Percentiles rank a stretch among this genome's conserved stretches.
phyloP scores from a whole-genome alignment of 1,140 invertebrate genomes.

The Trichoplusia ni region DNA sequence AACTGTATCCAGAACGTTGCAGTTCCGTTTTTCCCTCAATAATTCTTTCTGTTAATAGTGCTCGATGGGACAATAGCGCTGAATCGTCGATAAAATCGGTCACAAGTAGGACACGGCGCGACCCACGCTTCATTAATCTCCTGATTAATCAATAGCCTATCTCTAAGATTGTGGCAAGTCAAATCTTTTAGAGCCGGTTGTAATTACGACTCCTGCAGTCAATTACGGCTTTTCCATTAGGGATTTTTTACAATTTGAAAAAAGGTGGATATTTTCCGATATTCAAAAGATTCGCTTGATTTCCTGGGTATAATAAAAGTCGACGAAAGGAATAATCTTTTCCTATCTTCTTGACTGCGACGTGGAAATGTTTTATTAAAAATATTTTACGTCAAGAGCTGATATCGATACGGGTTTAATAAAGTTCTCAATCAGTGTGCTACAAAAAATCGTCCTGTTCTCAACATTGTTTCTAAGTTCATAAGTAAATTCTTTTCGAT shows the following conservation, averaged over 20 bases:
- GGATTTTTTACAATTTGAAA: slow-evolving; percentile 14
- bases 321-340: slow-evolving; percentile 20
- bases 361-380: background rate
- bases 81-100: slow-evolving; percentile 19
- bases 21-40: background rate
- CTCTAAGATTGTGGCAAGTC: slow-evolving; percentile 10
- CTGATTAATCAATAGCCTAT: slow-evolving; percentile 22
- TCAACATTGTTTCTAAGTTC: background rate
- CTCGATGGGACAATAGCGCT: slow-evolving; percentile 23
- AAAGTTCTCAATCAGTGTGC: too few species aligned
- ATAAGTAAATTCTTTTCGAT: too few species aligned
- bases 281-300: slow-evolving; percentile 10
- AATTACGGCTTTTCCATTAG: slow-evolving; percentile 25
- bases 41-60: slow-evolving; percentile 1
- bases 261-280: slow-evolving; percentile 11
- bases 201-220: slow-evolving; percentile 16
- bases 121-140: slow-evolving; percentile 22
- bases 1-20: background rate
- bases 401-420: too few species aligned
- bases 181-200: slow-evolving; percentile 10
- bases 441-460: too few species aligned
- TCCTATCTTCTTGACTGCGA: background rate
- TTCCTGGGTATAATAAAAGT: slow-evolving; percentile 2
- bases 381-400: too few species aligned
- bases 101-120: slow-evolving; percentile 21